Base-by-base conservation (phyloP, 2,797 vertebrate genomes). In the Clarias pachynema region DNA sequence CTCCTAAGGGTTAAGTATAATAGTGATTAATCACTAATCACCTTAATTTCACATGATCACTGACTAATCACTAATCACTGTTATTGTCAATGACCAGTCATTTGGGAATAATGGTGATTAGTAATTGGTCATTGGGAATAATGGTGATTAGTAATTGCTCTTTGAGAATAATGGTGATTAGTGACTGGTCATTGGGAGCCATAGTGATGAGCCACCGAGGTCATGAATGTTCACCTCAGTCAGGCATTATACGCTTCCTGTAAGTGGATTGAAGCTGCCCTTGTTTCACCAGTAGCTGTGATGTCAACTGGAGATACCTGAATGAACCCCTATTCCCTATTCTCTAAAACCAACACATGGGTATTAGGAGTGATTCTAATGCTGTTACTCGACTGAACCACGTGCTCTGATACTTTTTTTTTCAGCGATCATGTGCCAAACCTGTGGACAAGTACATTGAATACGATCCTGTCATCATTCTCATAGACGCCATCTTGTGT, bases 401-500 rank as follows among this genome's bases (percentile, higher is more conserved):
- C 29, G 4, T 34, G 4, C 18, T 77, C 9, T 34, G 18, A 22
- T 77, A 24, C 1, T 1, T 56, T 44, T 0, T 63, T 24, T 2
- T 91, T 70, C 92, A 99, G 98, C 95, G 95, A 86, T 97, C 96
- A 16, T 99, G 98, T 90, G 95, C 97, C 89, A 99, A 98, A 89
- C 97, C 97, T 22, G 98, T 99, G 91, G 98, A 99, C 92, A 99
- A 98, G 91, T 99, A 99, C 68, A 97, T 99, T 7, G 98, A 99
- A 86, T 99, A 99, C 91, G 98, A 99, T 92, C 97, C 97, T 24
- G 98, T 98, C 68, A 98, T 99, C 86, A 98, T 99, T 91, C 93
- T 99, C 87, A 97, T 99, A 86, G 98, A 99, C 93, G 97, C 97
- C 78, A 94, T 98, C 91, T 91, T 99, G 87, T 99, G 98, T 91